phyloP scores from a whole-genome alignment of 2,113 vertebrate species.

The Sterna hirundo region DNA sequence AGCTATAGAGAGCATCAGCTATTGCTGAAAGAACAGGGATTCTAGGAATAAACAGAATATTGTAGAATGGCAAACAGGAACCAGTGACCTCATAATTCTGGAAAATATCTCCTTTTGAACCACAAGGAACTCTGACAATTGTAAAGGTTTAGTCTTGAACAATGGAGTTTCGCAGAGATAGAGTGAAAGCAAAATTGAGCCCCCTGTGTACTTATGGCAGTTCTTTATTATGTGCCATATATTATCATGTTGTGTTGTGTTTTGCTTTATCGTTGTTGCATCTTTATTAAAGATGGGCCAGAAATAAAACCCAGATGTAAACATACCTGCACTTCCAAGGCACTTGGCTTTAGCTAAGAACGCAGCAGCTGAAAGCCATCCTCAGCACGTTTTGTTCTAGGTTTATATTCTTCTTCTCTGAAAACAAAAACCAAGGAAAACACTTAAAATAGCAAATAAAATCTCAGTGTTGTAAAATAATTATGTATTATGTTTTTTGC shows the following conservation, averaged over 20 bases:
- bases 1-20: conserved; percentile 59
- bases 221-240: conserved; percentile 53
- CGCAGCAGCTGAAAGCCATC: conserved; percentile 13
- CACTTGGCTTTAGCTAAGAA: conserved; percentile 37
- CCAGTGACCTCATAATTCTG: conserved; percentile 60
- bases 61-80: conserved; percentile 47
- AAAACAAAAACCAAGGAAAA: background rate
- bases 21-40: conserved; percentile 62
- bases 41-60: conserved; percentile 63
- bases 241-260: conserved; percentile 56
- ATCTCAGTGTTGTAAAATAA: conserved; percentile 14
- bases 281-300: conserved; percentile 58
- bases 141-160: conserved; percentile 37
- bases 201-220: conserved; percentile 33
- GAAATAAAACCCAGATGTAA: conserved; percentile 68
- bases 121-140: conserved; percentile 54
- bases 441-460: conserved; percentile 24
- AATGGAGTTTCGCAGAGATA: conserved; percentile 52
- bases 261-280: conserved; percentile 48
- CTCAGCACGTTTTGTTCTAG: background rate
- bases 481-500: background rate
- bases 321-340: conserved; percentile 50
- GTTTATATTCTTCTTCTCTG: background rate
- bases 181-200: conserved; percentile 57
- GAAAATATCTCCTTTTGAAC: conserved; percentile 65